Base-by-base conservation (phyloP, 2,888 invertebrate genomes). In the Neocrepidodera transversa region DNA sequence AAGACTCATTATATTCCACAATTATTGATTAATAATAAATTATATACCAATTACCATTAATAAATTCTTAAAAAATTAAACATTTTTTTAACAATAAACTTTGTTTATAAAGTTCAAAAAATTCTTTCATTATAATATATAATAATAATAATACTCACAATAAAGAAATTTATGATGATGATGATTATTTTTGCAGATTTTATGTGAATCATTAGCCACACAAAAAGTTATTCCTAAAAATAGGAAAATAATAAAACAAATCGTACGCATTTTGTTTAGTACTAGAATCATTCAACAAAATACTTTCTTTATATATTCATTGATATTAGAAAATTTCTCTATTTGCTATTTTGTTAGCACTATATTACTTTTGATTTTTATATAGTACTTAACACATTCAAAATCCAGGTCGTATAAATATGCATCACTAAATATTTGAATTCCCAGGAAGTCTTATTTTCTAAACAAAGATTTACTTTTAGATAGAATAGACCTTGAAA, bases 251-350 rank as follows among this genome's bases (percentile, higher is more conserved):
- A 54, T 30, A 26, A 54, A 4, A 36, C 28, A 36, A 11, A 36
- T 32, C 13, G 8, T 7, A 32, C 54, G 54, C 54, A 54, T 54
- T 17, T 2, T 26, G 28, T 14, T 6, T 13, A 14, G 7, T 16
- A 36, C 18, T 30, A 42, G 11, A 38, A 38, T 14, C 42, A 17
- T 26, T 43, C 18, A 8, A 23, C 14, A 16, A 17, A 53, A 35
- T 28, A 36, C 35, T 23, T 54, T 42, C 47, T 43, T 45, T 54
- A 54, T 54, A 54, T 26, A 28, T 14, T 16, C 8, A 20, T 45
- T 28, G 45, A n/a, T n/a, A n/a, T n/a, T 26, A 45, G 13, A 35
- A 54, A 45, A 47, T 54, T 35, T 53, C 54, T 40, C 26, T 54
- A 16, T 54, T 54, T 54, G 17, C 26, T 30, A n/a, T 45, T 16